phyloP scores from a whole-genome alignment of 37 sponge, comb jelly and placozoan genomes.

The Ianthella basta region DNA sequence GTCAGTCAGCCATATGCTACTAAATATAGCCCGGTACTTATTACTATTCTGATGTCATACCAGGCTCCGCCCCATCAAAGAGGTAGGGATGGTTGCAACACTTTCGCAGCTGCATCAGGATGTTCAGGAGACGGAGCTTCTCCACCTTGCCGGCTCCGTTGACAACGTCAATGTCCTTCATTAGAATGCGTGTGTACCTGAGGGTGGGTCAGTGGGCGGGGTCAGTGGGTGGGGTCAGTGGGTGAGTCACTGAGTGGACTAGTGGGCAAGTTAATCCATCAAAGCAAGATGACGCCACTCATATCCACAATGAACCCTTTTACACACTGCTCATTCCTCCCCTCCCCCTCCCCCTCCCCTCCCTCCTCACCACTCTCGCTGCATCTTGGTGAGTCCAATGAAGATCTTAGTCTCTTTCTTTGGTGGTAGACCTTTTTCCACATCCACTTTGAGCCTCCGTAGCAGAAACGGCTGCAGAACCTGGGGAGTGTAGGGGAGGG shows the following conservation, averaged over 20 bases:
- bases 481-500: not conserved
- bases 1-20: no score
- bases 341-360: not conserved
- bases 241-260: no score
- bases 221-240: no score
- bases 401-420: constrained; percentile 97
- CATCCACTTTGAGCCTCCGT: constrained; percentile 91
- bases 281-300: no score
- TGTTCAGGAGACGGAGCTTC: constrained; percentile 94
- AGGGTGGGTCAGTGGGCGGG: not conserved
- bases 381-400: constrained; percentile 96
- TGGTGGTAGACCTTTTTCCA: constrained; percentile 95
- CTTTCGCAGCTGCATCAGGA: constrained; percentile 99
- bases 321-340: not conserved
- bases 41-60: constrained; percentile 30
- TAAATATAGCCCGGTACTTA: no score
- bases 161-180: constrained; percentile 98
- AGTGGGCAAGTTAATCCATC: no score
- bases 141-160: constrained; percentile 92
- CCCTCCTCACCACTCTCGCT: constrained; percentile 86
- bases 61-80: constrained; percentile 99
- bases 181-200: constrained; percentile 94
- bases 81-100: constrained; percentile 99
- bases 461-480: constrained; percentile 95
- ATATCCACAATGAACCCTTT: not conserved